phyloP scores from a whole-genome alignment of 2,113 vertebrate species.

The Malurus elegans region DNA sequence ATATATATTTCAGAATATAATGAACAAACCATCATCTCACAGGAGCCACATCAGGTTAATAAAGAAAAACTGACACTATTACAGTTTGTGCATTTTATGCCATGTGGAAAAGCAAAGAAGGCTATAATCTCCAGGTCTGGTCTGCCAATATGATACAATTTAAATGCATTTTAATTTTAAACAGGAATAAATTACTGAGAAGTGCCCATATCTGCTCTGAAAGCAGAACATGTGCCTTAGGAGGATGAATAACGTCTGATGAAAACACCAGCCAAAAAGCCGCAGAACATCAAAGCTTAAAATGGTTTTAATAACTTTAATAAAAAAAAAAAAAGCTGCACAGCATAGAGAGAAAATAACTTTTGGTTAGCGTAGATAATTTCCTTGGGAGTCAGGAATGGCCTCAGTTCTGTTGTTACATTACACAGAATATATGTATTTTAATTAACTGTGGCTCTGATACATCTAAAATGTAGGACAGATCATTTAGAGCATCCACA shows the following conservation, averaged over 20 bases:
- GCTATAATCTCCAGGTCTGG: not conserved
- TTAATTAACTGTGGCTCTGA: conserved; percentile 3
- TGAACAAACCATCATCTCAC: not conserved
- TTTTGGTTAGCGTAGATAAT: not conserved
- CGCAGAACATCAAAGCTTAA: conserved; percentile 36
- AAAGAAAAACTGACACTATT: not conserved
- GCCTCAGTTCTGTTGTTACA: not conserved
- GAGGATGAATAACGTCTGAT: not conserved
- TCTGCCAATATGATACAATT: not conserved
- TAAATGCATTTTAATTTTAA: not conserved
- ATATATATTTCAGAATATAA: not conserved
- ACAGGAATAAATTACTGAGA: not conserved
- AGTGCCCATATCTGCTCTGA: not conserved
- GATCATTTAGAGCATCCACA: not conserved
- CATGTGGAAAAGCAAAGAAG: not conserved
- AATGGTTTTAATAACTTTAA: not conserved
- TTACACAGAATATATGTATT: conserved; percentile 9
- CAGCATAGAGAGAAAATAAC: not conserved
- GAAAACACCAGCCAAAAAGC: conserved; percentile 3
- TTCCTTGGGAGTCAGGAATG: not conserved
- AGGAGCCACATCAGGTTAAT: not conserved
- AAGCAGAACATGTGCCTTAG: not conserved
- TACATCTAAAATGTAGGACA: conserved; percentile 13
- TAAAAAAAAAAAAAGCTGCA: conserved; percentile 8
- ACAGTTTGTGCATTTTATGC: not conserved